A percentile compares a stretch with the other conserved stretches of the same genome.
Conservation (phyloP, 2,797 vertebrate genomes). For the Arrhamphus sclerolepis region DNA sequence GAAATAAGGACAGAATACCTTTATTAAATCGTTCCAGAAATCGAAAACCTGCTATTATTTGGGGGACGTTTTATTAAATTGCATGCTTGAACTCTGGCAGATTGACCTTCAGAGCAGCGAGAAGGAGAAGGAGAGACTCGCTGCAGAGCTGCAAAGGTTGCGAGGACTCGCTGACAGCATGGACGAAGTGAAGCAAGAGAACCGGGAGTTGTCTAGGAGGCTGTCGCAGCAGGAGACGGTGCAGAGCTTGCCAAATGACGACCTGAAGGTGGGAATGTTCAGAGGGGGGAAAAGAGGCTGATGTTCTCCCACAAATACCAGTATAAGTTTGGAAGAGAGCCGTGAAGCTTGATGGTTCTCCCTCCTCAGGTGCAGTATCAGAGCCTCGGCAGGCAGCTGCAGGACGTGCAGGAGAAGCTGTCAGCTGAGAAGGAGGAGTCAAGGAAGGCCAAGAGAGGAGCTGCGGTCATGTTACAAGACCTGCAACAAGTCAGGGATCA, state of each 20-base stretch:
- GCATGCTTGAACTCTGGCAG: conserved; percentile 48
- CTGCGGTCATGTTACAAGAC: conserved; percentile 30
- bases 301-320: background rate
- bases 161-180: conserved; percentile 17
- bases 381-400: conserved; percentile 53
- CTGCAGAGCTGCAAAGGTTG: conserved; percentile 56
- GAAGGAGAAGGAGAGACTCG: conserved; percentile 68
- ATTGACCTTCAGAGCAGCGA: conserved; percentile 75
- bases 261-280: conserved; percentile 50
- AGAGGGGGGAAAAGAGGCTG: background rate
- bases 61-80: background rate
- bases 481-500: conserved; percentile 30
- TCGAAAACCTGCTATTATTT: too few relatives aligned
- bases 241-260: conserved; percentile 26
- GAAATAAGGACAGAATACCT: too few relatives aligned
- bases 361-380: conserved; percentile 46
- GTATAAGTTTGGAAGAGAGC: too few relatives aligned
- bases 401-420: conserved; percentile 49
- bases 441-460: conserved; percentile 7
- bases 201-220: conserved; percentile 46
- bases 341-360: background rate
- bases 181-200: conserved; percentile 59
- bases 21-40: too few relatives aligned
- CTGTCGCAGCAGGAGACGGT: conserved; percentile 41
- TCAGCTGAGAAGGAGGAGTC: conserved; percentile 47